phyloP scores from a whole-genome alignment of 1,140 invertebrate genomes.

The Teleopsis dalmanni region DNA sequence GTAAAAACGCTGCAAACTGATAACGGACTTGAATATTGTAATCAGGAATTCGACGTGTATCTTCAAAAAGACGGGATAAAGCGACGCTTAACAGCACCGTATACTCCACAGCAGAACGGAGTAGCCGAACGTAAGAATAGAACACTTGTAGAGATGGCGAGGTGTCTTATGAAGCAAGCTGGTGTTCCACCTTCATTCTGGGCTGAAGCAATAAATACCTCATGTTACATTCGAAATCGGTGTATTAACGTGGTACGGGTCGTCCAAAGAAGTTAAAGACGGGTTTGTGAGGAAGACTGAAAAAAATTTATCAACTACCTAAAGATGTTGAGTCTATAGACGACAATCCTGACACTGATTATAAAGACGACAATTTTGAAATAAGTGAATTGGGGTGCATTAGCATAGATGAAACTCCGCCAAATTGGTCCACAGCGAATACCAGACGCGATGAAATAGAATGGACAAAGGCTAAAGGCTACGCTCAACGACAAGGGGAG shows the following conservation, averaged over 20 bases:
- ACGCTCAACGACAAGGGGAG: slow-evolving; percentile 28
- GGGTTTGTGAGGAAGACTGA: background rate
- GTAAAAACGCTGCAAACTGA: slow-evolving; percentile 34
- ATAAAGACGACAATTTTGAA: background rate
- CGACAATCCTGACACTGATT: background rate
- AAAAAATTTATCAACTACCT: slow-evolving; percentile 1
- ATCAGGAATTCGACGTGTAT: slow-evolving; percentile 20
- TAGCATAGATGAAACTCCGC: too few relatives aligned
- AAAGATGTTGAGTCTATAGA: background rate
- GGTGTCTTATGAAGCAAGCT: slow-evolving; percentile 24
- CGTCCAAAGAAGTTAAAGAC: background rate
- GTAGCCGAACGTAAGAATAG: background rate
- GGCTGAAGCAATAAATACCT: slow-evolving; percentile 21
- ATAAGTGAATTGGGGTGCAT: too few relatives aligned
- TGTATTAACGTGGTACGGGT: background rate
- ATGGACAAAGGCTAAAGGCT: slow-evolving; percentile 43
- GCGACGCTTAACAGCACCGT: slow-evolving; percentile 3
- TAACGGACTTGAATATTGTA: slow-evolving; percentile 42
- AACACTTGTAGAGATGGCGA: background rate
- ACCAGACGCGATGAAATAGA: slow-evolving; percentile 25
- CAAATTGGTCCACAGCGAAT: background rate
- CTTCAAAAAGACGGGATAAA: slow-evolving; percentile 12
- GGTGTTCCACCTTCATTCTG: slow-evolving; percentile 19
- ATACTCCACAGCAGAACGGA: slow-evolving; percentile 1
- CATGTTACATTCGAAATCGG: background rate